Evolutionary conservation across 2,888 invertebrate genomes (phyloP).

Genomic region (Tanaodytes sp.): DNA sequence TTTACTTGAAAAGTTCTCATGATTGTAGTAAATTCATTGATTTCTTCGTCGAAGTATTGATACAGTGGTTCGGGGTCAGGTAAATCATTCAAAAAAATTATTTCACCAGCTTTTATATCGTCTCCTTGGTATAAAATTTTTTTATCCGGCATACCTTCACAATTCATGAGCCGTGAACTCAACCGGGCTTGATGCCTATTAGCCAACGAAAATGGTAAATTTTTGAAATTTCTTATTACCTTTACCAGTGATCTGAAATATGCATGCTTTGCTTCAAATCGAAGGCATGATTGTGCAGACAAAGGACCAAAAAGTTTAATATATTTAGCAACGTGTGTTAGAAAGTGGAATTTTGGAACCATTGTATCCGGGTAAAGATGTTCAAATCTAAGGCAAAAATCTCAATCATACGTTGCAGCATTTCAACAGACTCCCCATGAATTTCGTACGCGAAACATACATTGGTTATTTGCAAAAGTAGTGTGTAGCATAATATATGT

Average conservation of each 20-base stretch:
- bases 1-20: too few relatives aligned
- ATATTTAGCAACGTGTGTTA: neutral
- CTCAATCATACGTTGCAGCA: neutral
- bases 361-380: neutral
- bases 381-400: neutral
- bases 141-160: neutral
- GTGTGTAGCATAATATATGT: neutral
- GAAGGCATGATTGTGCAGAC: neutral
- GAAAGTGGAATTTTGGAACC: neutral
- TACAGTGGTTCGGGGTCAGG: too few relatives aligned
- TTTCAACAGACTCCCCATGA: neutral
- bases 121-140: neutral
- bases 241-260: neutral
- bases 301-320: neutral
- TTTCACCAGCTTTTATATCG: neutral
- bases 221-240: neutral
- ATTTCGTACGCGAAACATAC: neutral
- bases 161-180: neutral
- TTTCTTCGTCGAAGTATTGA: too few relatives aligned
- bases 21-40: too few relatives aligned
- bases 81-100: neutral
- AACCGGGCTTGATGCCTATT: neutral
- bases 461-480: too few relatives aligned
- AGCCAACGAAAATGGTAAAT: neutral
- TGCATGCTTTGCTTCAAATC: neutral